Conservation (phyloP, 64 coral and sea anemone species). For the Montipora efflorescens region DNA sequence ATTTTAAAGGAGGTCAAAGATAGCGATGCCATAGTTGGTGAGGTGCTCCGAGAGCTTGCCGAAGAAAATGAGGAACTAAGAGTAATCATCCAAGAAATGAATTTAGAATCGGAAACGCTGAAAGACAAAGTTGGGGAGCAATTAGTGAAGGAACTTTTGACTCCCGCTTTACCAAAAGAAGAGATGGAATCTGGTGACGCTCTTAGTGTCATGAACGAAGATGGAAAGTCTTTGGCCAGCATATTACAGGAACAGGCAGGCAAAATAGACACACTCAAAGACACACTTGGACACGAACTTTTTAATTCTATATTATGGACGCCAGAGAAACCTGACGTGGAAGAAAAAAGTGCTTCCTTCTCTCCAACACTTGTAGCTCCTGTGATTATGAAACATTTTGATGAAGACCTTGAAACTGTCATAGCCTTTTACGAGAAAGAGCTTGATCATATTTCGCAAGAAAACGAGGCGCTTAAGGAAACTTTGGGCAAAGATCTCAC, state of each 20-base stretch:
- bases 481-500: conserved; percentile 49
- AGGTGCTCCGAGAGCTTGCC: conserved; percentile 42
- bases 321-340: not conserved
- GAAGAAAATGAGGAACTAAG: conserved; percentile 66
- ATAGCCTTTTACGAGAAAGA: conserved; percentile 67
- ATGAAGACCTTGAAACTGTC: conserved; percentile 72
- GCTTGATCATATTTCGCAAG: conserved; percentile 35
- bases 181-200: not conserved
- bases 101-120: conserved; percentile 52
- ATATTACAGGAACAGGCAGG: conserved; percentile 59
- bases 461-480: conserved; percentile 51
- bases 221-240: conserved; percentile 20
- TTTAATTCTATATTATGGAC: not conserved
- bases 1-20: conserved; percentile 44
- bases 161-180: not conserved
- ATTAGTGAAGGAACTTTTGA: conserved; percentile 56
- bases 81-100: conserved; percentile 51
- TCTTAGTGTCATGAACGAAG: conserved; percentile 8
- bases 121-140: conserved; percentile 73
- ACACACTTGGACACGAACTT: conserved; percentile 34
- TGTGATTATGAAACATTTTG: conserved; percentile 33
- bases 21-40: conserved; percentile 53
- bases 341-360: not conserved
- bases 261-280: conserved; percentile 16
- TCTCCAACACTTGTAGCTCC: not conserved